Evolutionary conservation across 2,113 vertebrate species (phyloP).

Genomic region (Onychostoma macrolepis): DNA sequence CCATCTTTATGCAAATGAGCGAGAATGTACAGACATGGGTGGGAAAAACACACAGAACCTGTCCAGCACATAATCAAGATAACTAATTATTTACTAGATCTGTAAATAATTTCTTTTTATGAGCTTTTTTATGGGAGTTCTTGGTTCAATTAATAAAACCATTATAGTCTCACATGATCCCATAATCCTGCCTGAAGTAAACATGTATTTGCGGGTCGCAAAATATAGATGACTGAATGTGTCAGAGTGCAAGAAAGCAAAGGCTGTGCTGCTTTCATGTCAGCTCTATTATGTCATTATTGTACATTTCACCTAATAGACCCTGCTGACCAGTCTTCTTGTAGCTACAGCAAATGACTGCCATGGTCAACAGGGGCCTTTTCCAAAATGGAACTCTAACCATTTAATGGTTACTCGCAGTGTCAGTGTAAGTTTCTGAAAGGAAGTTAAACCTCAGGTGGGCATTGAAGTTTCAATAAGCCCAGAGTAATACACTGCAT

Average conservation of each 20-base stretch:
- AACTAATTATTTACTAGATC: conserved; percentile 27
- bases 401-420: background rate
- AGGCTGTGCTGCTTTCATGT: background rate
- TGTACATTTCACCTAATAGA: conserved; percentile 3
- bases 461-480: background rate
- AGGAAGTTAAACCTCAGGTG: background rate
- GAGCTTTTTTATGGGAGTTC: conserved; percentile 15
- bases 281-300: conserved; percentile 27
- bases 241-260: conserved; percentile 8
- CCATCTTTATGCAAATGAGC: conserved; percentile 11
- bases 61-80: conserved; percentile 4
- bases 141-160: conserved; percentile 36
- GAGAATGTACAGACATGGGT: background rate
- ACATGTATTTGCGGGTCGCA: background rate
- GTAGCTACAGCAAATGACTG: conserved; percentile 5
- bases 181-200: conserved; percentile 13
- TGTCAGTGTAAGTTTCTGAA: background rate
- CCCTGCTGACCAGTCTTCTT: background rate
- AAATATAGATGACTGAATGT: background rate
- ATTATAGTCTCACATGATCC: background rate
- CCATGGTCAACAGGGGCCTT: background rate
- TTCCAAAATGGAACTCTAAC: background rate
- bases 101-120: conserved; percentile 23
- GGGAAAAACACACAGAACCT: conserved; percentile 4
- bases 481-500: background rate